Evolutionary conservation across 2,888 invertebrate species (phyloP), one percentile per base, ranked within the genome.

Genomic region (Cheilosia soror): DNA sequence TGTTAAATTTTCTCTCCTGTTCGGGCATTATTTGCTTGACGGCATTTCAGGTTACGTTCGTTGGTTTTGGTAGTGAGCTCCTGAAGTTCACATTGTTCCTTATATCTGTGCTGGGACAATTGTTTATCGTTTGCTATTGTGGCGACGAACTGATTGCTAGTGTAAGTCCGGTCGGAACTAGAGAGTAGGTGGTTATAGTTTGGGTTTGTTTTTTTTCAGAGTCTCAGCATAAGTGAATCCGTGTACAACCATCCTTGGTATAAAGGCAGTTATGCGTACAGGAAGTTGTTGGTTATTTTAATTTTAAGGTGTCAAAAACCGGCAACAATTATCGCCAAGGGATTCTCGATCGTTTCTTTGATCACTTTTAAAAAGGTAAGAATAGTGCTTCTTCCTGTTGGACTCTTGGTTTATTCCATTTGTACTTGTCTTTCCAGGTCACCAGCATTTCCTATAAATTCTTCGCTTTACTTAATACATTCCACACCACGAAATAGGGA

Each of bases 91-190:
- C 77, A 44, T 11, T 37, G 3, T 11, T 37, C 0, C 37, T 37
- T 37, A 11, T 83, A 27, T 81, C 84, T 3, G 53, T 76, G 25
- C 66, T 88, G 29, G 87, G 87, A 0, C 88, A 89, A 58, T 86
- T 89, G 69, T 88, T 80, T 77, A 57, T 88, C 42, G 65, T 88
- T 44, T 89, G 88, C 55, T 6, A 11, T 29, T n/a, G 6, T 15
- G 47, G 47, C 2, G 15, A 15, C 20, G 47, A 44, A 44, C 44
- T 44, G 13, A 44, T 44, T 44, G 7, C 15, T 7, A 20, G 47
- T 47, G 47, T 47, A 44, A 42, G 42, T 13, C n/a, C n/a, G 42
- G 5, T 42, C 5, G n/a, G 4, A 1, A n/a, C 5, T 3, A n/a
- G 11, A 13, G 1, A n/a, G 11, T 5, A 3, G 33, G 3, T n/a